These are phyloP conservation scores for Diorhabda elongata DNA, from an alignment of 1,140 invertebrate genomes.

Conservation along the genomic window DNA sequence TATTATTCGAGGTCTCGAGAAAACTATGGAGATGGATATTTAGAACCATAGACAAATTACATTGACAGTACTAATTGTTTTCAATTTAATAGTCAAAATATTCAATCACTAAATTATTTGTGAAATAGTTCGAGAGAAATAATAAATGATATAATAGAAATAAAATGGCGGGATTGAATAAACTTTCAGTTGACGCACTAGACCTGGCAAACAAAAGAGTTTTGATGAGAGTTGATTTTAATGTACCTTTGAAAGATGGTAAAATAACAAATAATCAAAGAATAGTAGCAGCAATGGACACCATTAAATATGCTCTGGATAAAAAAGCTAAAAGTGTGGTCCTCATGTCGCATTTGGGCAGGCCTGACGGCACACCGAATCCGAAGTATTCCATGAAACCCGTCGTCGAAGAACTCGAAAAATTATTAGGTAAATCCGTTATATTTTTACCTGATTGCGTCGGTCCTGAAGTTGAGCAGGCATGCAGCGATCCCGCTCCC, in stretches of 20 bases:
- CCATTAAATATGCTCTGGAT: conserved; percentile 88
- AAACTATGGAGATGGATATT: too few species aligned
- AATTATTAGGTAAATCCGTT: conserved; percentile 78
- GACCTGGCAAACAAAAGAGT: conserved; percentile 73
- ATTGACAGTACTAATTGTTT: too few species aligned
- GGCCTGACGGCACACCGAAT: conserved; percentile 87
- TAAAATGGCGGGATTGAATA: conserved; percentile 65
- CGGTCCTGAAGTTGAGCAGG: conserved; percentile 84
- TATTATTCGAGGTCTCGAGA: too few species aligned
- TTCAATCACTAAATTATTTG: too few species aligned
- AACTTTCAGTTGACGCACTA: conserved; percentile 76
- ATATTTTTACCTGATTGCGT: conserved; percentile 91
- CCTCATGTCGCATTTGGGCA: conserved; percentile 94
- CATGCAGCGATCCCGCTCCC: conserved; percentile 79
- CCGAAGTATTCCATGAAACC: conserved; percentile 88
- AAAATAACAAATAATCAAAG: conserved; percentile 97
- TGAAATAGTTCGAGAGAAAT: too few species aligned
- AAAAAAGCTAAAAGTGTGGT: conserved; percentile 93
- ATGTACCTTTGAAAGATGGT: conserved; percentile 97
- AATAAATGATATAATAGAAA: too few species aligned
- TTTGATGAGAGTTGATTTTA: conserved; percentile 96
- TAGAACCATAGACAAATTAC: too few species aligned
- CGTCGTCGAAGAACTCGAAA: conserved; percentile 86
- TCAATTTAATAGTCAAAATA: too few species aligned
- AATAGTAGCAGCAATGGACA: conserved; percentile 93